Evolutionary conservation across 2,797 vertebrate species (phyloP).

Genomic region (Tauraco hartlaubi): DNA sequence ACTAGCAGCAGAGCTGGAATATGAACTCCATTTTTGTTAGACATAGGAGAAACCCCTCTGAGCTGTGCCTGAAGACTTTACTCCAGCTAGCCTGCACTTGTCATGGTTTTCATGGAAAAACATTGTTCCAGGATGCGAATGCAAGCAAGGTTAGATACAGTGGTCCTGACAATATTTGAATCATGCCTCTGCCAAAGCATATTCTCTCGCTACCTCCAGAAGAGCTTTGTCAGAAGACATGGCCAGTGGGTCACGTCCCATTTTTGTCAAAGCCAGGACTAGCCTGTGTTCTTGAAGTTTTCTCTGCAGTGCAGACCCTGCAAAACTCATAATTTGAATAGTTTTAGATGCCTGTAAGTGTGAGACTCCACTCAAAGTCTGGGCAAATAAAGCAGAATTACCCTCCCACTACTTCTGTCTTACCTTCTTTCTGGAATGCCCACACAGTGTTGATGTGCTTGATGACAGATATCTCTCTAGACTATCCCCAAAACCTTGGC

Average conservation of each 20-base stretch:
- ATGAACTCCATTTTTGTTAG: neutral
- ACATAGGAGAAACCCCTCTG: neutral
- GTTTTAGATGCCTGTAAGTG: neutral
- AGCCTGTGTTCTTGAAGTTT: neutral
- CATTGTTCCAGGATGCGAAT: neutral
- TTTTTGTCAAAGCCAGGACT: neutral
- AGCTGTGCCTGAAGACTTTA: neutral
- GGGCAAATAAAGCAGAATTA: neutral
- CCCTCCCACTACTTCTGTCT: neutral
- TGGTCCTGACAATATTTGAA: neutral
- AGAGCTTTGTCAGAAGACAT: neutral
- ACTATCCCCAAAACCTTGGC: neutral
- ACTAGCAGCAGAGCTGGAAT: neutral
- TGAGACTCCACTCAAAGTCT: neutral
- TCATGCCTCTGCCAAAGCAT: neutral
- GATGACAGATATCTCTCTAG: neutral
- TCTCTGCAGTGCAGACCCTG: neutral
- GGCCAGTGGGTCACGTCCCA: accelerated
- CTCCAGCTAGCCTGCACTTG: neutral
- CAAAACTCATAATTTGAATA: neutral
- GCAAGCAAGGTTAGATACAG: neutral
- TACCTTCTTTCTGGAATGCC: neutral
- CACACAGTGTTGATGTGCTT: neutral
- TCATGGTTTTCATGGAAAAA: neutral
- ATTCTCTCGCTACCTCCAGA: neutral